Evolutionary conservation across 2,888 invertebrate species (phyloP), one percentile per base, ranked within the genome.

Genomic region (Apodemia duryi): DNA sequence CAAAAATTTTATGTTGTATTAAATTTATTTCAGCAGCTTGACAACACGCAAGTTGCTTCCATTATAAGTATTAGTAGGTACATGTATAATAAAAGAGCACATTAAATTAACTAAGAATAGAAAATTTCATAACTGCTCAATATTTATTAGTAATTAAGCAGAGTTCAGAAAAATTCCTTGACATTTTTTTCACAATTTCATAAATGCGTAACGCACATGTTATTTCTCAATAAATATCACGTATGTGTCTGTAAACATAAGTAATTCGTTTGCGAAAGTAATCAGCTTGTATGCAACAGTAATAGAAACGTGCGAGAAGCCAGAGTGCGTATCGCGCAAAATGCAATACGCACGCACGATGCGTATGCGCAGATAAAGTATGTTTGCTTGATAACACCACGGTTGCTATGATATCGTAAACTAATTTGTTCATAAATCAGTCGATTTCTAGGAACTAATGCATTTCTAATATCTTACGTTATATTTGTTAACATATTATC

Each of bases 181-280:
- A 62, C 62, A 62, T 46, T 62, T 62, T 64, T 64, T 81, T 82
- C 80, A 79, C 77, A 78, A 76, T 82, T 79, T 77, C 71, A 82
- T 77, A 84, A 81, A 82, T 86, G 88, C 88, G 87, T 88, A 78
- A 88, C 87, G 88, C 89, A 84, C 77, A 72, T 68, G 38, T 38
- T 60, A 75, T 89, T 88, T 86, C 85, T 71, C 76, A 88, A 88
- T 74, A 75, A 81, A 81, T 76, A 82, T 84, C 88, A 90, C 88
- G 89, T 91, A 83, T 80, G 77, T 80, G 76, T 82, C 82, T 81
- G 74, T 79, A 79, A 74, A 77, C 79, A 82, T 77, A 77, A 77
- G 79, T 82, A 83, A 83, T 76, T 77, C 71, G 82, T 85, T 90
- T 88, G 89, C 91, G 88, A 90, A 91, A 89, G 84, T 86, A 75